Evolutionary conservation across 92 coral and sea anemone genomes (phyloP).

Genomic region (Bergia sp.): DNA sequence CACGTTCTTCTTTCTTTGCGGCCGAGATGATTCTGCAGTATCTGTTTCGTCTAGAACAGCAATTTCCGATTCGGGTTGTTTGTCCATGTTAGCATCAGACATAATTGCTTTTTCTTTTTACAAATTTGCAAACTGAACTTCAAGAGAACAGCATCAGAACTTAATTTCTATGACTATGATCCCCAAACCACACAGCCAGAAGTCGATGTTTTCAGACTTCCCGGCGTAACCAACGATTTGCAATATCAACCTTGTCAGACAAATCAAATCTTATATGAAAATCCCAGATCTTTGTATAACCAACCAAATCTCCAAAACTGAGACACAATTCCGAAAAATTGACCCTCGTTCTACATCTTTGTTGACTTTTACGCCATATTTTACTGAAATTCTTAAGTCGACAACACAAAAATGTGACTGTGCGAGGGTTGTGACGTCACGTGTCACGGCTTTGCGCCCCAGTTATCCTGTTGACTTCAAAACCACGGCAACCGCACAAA

Average conservation of each 20-base stretch:
- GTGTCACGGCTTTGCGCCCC: conserved; percentile 28
- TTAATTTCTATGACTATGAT: neutral
- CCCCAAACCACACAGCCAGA: no score
- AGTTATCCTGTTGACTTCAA: conserved; percentile 28
- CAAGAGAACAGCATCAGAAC: neutral
- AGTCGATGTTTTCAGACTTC: conserved; percentile 21
- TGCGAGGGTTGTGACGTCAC: conserved; percentile 34
- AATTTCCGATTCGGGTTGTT: neutral
- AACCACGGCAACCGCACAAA: conserved; percentile 40
- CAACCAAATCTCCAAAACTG: neutral
- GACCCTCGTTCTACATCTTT: neutral
- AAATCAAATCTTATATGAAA: neutral
- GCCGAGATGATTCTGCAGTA: neutral
- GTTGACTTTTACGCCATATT: conserved; percentile 19
- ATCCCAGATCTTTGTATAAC: neutral
- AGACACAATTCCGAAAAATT: neutral
- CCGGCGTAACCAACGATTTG: neutral
- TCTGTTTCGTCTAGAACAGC: neutral
- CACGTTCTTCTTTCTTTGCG: neutral
- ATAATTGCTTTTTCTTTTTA: neutral
- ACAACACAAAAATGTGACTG: conserved; percentile 48
- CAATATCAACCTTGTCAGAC: no score
- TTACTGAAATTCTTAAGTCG: neutral
- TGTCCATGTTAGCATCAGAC: neutral
- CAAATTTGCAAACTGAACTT: neutral